Evolutionary conservation across 2,113 vertebrate species (phyloP).

Genomic region (Anser cygnoides): DNA sequence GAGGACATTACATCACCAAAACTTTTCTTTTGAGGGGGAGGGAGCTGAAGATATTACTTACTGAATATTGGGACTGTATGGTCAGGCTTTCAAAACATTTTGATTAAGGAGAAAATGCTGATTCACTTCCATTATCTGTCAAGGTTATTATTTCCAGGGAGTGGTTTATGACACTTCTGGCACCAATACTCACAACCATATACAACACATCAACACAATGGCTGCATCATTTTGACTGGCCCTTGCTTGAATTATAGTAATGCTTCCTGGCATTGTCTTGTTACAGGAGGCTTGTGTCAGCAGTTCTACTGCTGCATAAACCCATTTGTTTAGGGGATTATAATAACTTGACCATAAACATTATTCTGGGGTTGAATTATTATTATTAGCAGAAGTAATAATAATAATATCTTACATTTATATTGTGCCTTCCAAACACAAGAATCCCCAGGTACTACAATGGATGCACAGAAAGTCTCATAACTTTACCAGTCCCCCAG

Average conservation of each 20-base stretch:
- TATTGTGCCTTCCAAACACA: background rate
- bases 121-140: slow-evolving; percentile 20
- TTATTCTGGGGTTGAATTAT: slow-evolving; percentile 44
- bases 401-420: slow-evolving; percentile 14
- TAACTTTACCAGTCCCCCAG: background rate
- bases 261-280: slow-evolving; percentile 8
- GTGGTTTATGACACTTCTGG: slow-evolving; percentile 46
- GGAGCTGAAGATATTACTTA: background rate
- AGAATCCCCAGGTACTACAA: background rate
- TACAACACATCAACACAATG: slow-evolving; percentile 1
- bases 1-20: slow-evolving; percentile 18
- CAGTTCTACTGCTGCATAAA: slow-evolving; percentile 43
- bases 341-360: slow-evolving; percentile 13
- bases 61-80: background rate
- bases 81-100: background rate
- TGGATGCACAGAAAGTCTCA: background rate
- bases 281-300: slow-evolving; percentile 35
- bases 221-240: slow-evolving; percentile 31
- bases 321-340: slow-evolving; percentile 27
- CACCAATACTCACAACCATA: background rate
- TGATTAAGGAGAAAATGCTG: slow-evolving; percentile 12
- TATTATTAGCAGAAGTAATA: slow-evolving; percentile 29
- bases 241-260: slow-evolving; percentile 53
- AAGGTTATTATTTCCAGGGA: slow-evolving; percentile 14
- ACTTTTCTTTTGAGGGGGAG: background rate